phyloP scores from a whole-genome alignment of 2,888 invertebrate species.

The Balanococcus diminutus region DNA sequence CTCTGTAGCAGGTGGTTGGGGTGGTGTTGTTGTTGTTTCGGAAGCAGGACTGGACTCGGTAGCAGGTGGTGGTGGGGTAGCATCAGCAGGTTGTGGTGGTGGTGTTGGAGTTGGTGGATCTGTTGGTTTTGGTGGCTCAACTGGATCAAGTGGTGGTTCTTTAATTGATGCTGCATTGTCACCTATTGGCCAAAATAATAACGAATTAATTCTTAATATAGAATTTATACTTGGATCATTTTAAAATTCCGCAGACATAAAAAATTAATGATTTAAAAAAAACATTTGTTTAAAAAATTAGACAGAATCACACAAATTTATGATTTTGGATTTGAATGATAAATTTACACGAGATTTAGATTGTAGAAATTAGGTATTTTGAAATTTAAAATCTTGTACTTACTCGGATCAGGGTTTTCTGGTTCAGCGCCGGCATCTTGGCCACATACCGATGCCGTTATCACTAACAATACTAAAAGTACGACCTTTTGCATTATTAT shows the following conservation, averaged over 20 bases:
- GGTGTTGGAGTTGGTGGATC: not conserved
- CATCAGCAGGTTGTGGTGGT: not conserved
- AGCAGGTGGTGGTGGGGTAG: not conserved
- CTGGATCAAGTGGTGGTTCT: not conserved
- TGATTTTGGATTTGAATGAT: too few species aligned
- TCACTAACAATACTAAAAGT: not conserved
- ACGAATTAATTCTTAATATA: too few species aligned
- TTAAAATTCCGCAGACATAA: too few species aligned
- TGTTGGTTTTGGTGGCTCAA: not conserved
- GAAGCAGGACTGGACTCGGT: not conserved
- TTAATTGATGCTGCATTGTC: too few species aligned
- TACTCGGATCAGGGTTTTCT: not conserved
- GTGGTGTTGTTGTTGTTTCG: not conserved
- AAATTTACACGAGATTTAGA: too few species aligned
- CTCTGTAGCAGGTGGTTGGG: not conserved
- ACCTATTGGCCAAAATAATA: too few species aligned
- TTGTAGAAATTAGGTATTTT: too few species aligned
- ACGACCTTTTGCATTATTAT: not conserved
- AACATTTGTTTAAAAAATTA: too few species aligned
- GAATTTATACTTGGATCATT: too few species aligned
- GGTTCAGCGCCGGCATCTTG: not conserved
- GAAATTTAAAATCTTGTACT: not conserved
- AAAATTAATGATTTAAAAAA: too few species aligned
- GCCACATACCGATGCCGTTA: not conserved
- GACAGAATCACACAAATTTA: too few species aligned